A percentile compares a stretch with the other conserved stretches of the same genome.
Conservation (phyloP, 1,140 invertebrate genomes). For the Drosophila bipectinata region DNA sequence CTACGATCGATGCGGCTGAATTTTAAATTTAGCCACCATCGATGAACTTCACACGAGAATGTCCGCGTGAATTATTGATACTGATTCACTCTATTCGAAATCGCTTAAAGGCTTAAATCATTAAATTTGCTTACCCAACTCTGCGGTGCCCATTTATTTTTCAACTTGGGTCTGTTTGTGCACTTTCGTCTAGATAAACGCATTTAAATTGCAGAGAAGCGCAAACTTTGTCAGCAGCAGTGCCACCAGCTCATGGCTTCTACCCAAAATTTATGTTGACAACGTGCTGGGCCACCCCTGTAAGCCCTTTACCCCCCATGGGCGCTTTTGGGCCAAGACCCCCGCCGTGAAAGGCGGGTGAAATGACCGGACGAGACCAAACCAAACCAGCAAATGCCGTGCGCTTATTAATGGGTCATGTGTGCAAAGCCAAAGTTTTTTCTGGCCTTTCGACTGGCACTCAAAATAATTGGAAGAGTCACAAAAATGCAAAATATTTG, state of each 20-base stretch:
- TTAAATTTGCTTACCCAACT: constrained; percentile 15
- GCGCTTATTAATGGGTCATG: constrained; percentile 77
- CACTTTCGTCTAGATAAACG: constrained; percentile 65
- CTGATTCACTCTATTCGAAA: neutral
- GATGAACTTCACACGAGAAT: neutral
- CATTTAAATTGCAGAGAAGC: constrained; percentile 68
- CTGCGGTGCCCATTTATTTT: constrained; percentile 22
- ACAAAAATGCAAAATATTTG: neutral
- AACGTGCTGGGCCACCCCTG: constrained; percentile 67
- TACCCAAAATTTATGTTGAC: constrained; percentile 72
- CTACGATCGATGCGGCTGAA: neutral
- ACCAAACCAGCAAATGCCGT: constrained; percentile 47
- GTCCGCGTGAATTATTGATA: neutral
- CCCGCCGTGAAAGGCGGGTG: constrained; percentile 32
- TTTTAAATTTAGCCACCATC: constrained; percentile 1
- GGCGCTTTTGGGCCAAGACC: neutral
- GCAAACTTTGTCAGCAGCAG: constrained; percentile 64
- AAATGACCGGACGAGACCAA: constrained; percentile 47
- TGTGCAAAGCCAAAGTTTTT: constrained; percentile 56
- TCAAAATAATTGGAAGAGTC: neutral
- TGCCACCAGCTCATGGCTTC: constrained; percentile 38
- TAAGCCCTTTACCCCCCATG: neutral
- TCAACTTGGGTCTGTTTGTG: constrained; percentile 43
- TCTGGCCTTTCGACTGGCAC: constrained; percentile 6
- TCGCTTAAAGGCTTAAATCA: constrained; percentile 14